Percentiles rank a stretch among this genome's conserved stretches.
Conservation (phyloP, 2,113 vertebrate genomes). For the Typhlomys cinereus region DNA sequence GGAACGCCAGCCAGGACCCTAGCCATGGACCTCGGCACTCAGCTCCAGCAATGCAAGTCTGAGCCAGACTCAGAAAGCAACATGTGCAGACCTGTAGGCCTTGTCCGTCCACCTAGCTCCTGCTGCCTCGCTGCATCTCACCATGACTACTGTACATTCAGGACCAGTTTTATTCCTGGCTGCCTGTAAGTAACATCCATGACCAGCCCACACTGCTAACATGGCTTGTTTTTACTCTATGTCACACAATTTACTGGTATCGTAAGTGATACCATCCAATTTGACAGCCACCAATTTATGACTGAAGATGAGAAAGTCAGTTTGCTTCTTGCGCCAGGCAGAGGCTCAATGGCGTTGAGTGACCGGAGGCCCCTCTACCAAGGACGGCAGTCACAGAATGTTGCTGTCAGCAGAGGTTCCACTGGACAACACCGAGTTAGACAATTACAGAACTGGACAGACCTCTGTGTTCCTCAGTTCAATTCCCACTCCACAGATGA, state of each 20-base stretch:
- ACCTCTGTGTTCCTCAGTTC: background rate
- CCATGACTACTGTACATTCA: background rate
- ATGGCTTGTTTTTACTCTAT: background rate
- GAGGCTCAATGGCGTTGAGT: background rate
- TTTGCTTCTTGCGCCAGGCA: background rate
- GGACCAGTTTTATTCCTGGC: background rate
- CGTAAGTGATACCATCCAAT: background rate
- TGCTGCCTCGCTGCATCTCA: background rate
- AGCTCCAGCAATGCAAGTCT: background rate
- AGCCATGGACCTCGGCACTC: background rate
- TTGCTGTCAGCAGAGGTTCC: background rate
- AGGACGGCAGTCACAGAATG: background rate
- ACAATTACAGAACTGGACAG: background rate
- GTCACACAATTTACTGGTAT: background rate
- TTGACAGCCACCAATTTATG: background rate
- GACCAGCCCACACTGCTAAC: background rate
- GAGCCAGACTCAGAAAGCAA: background rate
- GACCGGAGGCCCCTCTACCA: too few relatives aligned
- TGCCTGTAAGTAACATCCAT: background rate
- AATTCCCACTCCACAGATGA: background rate
- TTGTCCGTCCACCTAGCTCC: background rate
- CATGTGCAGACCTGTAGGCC: background rate
- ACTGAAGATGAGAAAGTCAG: background rate
- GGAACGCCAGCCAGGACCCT: background rate
- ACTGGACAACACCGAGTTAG: rapidly evolving